A percentile compares a stretch with the other conserved stretches of the same genome.
Conservation (phyloP, 2,113 vertebrate genomes). For the Corynorhinus townsendii region DNA sequence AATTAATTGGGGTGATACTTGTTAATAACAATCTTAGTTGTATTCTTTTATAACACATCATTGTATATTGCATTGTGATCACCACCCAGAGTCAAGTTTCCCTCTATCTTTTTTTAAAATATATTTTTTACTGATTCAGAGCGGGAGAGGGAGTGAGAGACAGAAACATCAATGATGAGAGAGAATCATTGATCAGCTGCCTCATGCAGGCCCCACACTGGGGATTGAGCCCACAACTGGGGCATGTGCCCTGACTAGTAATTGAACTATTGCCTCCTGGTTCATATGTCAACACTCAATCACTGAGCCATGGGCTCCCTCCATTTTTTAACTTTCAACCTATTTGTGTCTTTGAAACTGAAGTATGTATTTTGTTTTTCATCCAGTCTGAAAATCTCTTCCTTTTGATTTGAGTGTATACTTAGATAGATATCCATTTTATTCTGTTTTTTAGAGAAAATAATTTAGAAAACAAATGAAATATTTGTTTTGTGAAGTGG, state of each 20-base stretch:
- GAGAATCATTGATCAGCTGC: too few species aligned
- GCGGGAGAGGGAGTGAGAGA: too few species aligned
- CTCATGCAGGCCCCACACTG: too few species aligned
- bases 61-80: background rate
- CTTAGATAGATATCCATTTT: background rate
- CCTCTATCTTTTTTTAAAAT: background rate
- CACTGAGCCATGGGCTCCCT: too few species aligned
- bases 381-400: background rate
- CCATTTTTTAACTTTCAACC: background rate
- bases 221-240: too few species aligned
- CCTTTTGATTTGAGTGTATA: background rate
- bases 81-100: background rate
- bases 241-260: too few species aligned
- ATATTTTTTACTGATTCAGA: too few species aligned
- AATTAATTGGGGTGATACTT: background rate
- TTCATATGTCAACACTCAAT: too few species aligned
- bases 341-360: background rate
- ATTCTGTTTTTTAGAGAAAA: background rate
- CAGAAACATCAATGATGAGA: too few species aligned
- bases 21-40: background rate
- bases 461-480: background rate
- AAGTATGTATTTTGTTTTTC: background rate
- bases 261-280: too few species aligned
- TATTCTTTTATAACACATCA: background rate
- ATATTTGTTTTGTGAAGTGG: background rate